phyloP scores from a whole-genome alignment of 2,888 invertebrate genomes.

The Athetis lepigone region DNA sequence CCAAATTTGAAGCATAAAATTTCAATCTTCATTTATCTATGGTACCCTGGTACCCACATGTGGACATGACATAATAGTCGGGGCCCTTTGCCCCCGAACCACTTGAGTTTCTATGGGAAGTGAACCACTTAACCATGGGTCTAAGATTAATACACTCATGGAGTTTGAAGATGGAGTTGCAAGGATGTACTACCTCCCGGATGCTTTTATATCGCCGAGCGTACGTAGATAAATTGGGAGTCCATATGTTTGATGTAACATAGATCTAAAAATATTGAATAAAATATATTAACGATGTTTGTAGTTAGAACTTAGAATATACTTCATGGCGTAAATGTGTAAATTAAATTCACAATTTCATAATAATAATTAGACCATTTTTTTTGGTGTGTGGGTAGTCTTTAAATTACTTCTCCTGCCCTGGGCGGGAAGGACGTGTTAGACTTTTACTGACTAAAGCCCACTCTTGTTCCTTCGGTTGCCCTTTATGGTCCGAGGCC shows the following conservation, averaged over 20 bases:
- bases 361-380: too few relatives aligned
- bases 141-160: constrained; percentile 61
- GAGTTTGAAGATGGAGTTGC: constrained; percentile 57
- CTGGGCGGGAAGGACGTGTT: too few relatives aligned
- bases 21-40: constrained; percentile 20
- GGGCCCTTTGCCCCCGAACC: constrained; percentile 43
- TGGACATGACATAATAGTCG: constrained; percentile 51
- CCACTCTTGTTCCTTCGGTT: too few relatives aligned
- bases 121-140: constrained; percentile 57
- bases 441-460: too few relatives aligned
- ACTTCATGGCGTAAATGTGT: not conserved
- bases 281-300: too few relatives aligned
- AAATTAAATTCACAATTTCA: too few relatives aligned
- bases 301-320: too few relatives aligned
- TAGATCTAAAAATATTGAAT: not conserved
- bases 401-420: too few relatives aligned
- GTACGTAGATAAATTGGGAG: constrained; percentile 15
- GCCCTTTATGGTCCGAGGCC: too few relatives aligned
- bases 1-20: constrained; percentile 19
- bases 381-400: too few relatives aligned
- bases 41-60: constrained; percentile 35
- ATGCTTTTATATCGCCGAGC: constrained; percentile 42
- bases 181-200: constrained; percentile 42
- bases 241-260: constrained; percentile 2
- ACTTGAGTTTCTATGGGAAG: constrained; percentile 62